Evolutionary conservation across 1,140 invertebrate genomes (phyloP).

Genomic region (Drosophila parvula): DNA sequence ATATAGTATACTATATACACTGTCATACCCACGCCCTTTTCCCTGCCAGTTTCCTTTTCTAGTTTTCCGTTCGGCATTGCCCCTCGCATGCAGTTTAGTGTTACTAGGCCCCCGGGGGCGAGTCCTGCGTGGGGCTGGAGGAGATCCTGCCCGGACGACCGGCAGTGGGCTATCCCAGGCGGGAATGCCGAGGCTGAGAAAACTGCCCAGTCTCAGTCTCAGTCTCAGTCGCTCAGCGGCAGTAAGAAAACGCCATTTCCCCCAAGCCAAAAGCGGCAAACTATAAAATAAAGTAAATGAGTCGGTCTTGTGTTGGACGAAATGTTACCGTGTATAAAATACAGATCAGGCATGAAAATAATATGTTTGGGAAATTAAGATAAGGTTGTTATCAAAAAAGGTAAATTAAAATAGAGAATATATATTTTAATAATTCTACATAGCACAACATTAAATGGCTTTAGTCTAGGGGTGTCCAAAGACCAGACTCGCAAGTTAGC

Average conservation of each 20-base stretch:
- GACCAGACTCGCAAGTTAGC: too few species aligned
- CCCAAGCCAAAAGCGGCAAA: constrained; percentile 47
- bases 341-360: too few species aligned
- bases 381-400: neutral
- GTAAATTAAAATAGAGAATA: neutral
- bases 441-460: neutral
- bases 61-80: constrained; percentile 50
- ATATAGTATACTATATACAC: constrained; percentile 5
- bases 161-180: constrained; percentile 14
- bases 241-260: constrained; percentile 66
- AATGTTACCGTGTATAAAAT: constrained; percentile 12
- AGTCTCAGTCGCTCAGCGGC: constrained; percentile 37
- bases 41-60: constrained; percentile 13
- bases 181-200: constrained; percentile 37
- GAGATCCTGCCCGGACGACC: constrained; percentile 10
- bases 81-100: constrained; percentile 68
- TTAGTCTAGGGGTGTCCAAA: too few species aligned
- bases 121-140: constrained; percentile 18
- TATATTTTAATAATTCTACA: too few species aligned
- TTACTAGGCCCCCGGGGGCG: constrained; percentile 53
- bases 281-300: constrained; percentile 63
- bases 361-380: neutral
- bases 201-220: constrained; percentile 57
- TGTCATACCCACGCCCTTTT: neutral
- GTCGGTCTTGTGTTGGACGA: neutral